phyloP scores from a whole-genome alignment of 2,113 vertebrate genomes.

The Microtus pennsylvanicus region DNA sequence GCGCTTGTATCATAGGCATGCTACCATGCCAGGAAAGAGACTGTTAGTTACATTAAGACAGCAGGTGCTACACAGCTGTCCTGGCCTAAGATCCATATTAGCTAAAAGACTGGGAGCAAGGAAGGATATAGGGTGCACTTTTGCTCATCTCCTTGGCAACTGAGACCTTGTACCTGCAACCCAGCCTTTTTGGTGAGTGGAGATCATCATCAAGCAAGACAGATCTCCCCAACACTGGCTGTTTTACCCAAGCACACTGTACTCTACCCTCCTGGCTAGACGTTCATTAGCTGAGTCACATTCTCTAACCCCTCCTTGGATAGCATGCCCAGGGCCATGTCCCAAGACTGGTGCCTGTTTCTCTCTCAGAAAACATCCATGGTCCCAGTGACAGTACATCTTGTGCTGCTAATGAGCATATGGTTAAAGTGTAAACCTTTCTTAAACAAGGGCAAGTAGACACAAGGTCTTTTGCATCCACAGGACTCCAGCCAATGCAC shows the following conservation, averaged over 20 bases:
- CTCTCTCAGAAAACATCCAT: constrained; percentile 2
- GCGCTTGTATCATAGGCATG: not conserved
- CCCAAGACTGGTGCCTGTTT: constrained; percentile 4
- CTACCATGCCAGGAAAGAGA: not conserved
- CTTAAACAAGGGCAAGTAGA: not conserved
- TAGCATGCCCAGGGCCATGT: not conserved
- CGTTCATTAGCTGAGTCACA: constrained; percentile 10
- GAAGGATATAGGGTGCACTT: not conserved
- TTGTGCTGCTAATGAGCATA: not conserved
- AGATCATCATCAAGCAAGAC: not conserved
- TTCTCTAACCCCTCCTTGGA: not conserved
- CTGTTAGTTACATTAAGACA: constrained; percentile 10
- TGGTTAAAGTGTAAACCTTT: constrained; percentile 46
- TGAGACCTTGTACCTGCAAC: not conserved
- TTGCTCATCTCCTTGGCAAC: not conserved
- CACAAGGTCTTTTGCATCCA: not conserved
- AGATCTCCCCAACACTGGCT: not conserved
- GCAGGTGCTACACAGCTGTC: not conserved
- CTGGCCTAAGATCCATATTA: not conserved
- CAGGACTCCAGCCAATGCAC: not conserved
- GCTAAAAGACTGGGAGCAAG: not conserved
- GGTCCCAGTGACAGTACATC: not conserved
- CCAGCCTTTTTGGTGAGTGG: not conserved
- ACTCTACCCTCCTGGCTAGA: constrained; percentile 24
- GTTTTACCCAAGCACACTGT: not conserved